Evolutionary conservation across 2,113 vertebrate species (phyloP).

Genomic region (Pogonocichla stellata): DNA sequence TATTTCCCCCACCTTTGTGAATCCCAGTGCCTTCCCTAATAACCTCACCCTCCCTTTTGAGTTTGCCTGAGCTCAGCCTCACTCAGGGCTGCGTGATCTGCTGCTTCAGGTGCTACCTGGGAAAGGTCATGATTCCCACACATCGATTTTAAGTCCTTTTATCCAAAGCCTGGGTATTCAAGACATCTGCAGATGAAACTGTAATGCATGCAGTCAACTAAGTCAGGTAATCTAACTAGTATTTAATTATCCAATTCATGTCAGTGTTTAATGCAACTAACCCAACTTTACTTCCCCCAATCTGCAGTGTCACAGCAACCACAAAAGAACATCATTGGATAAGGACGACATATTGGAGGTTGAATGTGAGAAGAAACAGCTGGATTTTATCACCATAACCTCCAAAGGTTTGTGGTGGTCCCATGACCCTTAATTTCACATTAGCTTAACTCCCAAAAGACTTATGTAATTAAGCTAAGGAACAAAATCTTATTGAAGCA

Average conservation of each 20-base stretch:
- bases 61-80: background rate
- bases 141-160: background rate
- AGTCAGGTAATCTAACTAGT: background rate
- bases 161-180: background rate
- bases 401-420: conserved; percentile 52
- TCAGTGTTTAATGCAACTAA: conserved; percentile 13
- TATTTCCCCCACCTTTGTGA: background rate
- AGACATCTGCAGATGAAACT: background rate
- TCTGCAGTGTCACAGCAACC: background rate
- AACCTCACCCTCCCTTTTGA: background rate
- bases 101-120: background rate
- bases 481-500: conserved; percentile 46
- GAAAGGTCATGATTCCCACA: background rate
- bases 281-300: background rate
- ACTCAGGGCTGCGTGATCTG: background rate
- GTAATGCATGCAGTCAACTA: background rate
- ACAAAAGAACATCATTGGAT: background rate
- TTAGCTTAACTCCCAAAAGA: conserved; percentile 61
- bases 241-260: conserved; percentile 14
- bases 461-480: conserved; percentile 60
- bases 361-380: conserved; percentile 55
- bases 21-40: background rate
- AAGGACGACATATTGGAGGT: background rate
- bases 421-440: conserved; percentile 57
- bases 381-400: conserved; percentile 59